Evolutionary conservation across 2,888 invertebrate genomes (phyloP).

Genomic region (Lathronympha strigana): DNA sequence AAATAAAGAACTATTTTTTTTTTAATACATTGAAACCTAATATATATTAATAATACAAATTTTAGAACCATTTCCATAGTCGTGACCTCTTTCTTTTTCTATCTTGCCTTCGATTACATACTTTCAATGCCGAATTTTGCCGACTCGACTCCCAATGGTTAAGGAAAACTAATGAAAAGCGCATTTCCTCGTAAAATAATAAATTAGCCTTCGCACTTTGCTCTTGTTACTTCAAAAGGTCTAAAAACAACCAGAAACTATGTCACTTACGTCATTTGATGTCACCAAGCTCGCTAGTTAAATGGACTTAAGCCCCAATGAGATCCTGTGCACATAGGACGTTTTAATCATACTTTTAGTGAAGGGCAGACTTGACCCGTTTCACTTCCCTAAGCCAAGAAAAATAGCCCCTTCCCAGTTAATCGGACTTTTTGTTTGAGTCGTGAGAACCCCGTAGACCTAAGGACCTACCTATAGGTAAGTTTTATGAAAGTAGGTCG

Average conservation of each 20-base stretch:
- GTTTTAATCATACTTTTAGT: background rate
- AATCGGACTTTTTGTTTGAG: constrained; percentile 42
- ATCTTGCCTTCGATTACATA: background rate
- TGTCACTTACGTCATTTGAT: background rate
- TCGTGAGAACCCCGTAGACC: constrained; percentile 22
- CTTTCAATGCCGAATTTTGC: background rate
- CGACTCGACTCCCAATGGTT: constrained; percentile 2
- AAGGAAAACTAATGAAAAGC: constrained; percentile 24
- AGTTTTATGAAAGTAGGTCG: constrained; percentile 36
- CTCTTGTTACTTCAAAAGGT: background rate
- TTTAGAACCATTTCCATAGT: too few relatives aligned
- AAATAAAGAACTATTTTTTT: too few relatives aligned
- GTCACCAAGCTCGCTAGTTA: background rate
- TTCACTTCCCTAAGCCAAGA: constrained; percentile 33
- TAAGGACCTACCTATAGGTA: constrained; percentile 10
- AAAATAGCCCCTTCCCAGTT: constrained; percentile 36
- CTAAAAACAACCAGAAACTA: constrained; percentile 1
- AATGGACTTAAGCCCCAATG: background rate
- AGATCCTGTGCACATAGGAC: background rate
- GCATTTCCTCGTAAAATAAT: constrained; percentile 26
- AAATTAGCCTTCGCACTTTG: constrained; percentile 23
- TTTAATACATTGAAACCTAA: too few relatives aligned
- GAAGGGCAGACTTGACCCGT: constrained; percentile 32
- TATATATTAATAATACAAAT: too few relatives aligned
- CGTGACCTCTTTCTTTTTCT: background rate